These are phyloP conservation scores for Drosophila tanythrix DNA, from an alignment of 2,888 invertebrate genomes.

Conservation along the genomic window DNA sequence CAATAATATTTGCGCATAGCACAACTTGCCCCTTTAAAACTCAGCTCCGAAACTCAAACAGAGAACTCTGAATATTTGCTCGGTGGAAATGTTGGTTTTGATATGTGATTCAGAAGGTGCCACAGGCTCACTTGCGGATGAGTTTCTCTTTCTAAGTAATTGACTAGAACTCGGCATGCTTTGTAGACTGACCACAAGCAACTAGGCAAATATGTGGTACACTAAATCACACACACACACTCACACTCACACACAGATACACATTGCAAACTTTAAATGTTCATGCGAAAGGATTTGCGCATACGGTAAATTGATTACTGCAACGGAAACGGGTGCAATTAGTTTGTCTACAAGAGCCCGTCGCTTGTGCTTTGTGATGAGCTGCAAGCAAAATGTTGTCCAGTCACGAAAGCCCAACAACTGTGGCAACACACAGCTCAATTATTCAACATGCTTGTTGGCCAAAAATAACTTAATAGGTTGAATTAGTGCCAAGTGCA, in stretches of 20 bases:
- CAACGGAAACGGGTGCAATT: slow-evolving; percentile 52
- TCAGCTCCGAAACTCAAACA: slow-evolving; percentile 22
- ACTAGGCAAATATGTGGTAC: slow-evolving; percentile 16
- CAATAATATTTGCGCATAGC: background rate
- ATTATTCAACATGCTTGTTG: slow-evolving; percentile 26
- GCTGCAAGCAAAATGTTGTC: slow-evolving; percentile 36
- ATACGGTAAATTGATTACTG: slow-evolving; percentile 54
- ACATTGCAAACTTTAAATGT: slow-evolving; percentile 19
- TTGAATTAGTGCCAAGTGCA: slow-evolving; percentile 66
- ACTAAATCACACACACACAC: slow-evolving; percentile 3
- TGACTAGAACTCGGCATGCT: background rate
- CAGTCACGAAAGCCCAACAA: slow-evolving; percentile 39
- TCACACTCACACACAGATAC: background rate
- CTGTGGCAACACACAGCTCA: slow-evolving; percentile 15
- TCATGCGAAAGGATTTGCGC: slow-evolving; percentile 38
- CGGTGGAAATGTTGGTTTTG: slow-evolving; percentile 37
- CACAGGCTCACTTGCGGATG: slow-evolving; percentile 35
- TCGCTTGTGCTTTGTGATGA: background rate
- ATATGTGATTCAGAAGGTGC: slow-evolving; percentile 28
- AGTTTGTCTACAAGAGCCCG: slow-evolving; percentile 27
- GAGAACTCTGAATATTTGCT: slow-evolving; percentile 32
- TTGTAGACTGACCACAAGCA: slow-evolving; percentile 23
- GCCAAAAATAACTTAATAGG: slow-evolving; percentile 56
- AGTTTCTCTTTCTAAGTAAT: slow-evolving; percentile 6
- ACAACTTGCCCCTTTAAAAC: background rate